phyloP scores from a whole-genome alignment of 1,140 invertebrate species.

The Cyrtorhinus lividipennis region DNA sequence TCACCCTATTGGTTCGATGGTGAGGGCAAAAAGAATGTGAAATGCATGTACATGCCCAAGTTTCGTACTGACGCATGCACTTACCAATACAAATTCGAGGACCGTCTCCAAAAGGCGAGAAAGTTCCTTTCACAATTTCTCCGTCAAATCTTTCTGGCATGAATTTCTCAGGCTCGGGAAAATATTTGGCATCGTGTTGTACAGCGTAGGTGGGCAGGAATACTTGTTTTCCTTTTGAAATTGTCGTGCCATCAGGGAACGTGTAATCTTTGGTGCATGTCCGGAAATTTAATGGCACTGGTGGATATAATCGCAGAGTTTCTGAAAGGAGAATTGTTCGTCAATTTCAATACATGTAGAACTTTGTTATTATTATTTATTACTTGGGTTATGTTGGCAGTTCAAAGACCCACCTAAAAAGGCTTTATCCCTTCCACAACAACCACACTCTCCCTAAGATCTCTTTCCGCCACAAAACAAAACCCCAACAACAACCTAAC shows the following conservation, averaged over 20 bases:
- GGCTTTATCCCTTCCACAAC: background rate
- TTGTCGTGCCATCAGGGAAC: conserved; percentile 38
- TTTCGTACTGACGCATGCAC: too few species aligned
- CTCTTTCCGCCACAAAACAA: background rate
- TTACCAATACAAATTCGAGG: too few species aligned
- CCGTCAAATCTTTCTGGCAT: conserved; percentile 38
- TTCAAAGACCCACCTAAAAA: too few species aligned
- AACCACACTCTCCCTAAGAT: background rate
- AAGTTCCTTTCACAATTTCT: too few species aligned
- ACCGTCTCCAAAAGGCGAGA: too few species aligned
- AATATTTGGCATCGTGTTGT: conserved; percentile 40
- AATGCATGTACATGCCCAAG: too few species aligned
- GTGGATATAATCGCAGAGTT: conserved; percentile 42
- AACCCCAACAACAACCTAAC: too few species aligned
- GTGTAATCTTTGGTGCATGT: conserved; percentile 38
- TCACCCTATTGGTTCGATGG: too few species aligned
- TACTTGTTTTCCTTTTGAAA: conserved; percentile 27
- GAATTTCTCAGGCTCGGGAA: conserved; percentile 43
- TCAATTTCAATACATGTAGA: background rate
- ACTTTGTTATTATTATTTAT: background rate
- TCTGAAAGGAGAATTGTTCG: conserved; percentile 23
- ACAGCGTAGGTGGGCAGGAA: conserved; percentile 43
- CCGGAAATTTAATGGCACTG: conserved; percentile 39
- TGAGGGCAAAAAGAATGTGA: too few species aligned
- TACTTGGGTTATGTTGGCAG: background rate